phyloP scores from a whole-genome alignment of 2,113 vertebrate species.

The Phalacrocorax aristotelis region DNA sequence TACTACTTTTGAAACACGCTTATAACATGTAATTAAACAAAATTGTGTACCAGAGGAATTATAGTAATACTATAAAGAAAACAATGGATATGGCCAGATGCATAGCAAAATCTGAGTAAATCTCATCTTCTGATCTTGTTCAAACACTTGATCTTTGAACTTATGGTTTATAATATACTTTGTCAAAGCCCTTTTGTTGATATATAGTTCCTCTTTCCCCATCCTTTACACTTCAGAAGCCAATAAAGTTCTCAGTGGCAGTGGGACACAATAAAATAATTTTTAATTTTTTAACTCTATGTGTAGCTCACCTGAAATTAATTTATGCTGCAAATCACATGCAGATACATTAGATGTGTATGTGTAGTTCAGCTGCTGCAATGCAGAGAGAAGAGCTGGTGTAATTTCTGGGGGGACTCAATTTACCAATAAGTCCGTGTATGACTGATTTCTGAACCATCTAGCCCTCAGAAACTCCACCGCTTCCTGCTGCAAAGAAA shows the following conservation, averaged over 20 bases:
- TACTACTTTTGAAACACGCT: neutral
- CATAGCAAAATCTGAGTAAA: neutral
- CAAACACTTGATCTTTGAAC: slow-evolving; percentile 20
- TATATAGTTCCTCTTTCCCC: neutral
- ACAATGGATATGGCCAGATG: neutral
- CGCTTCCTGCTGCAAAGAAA: slow-evolving; percentile 43
- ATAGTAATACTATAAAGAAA: neutral
- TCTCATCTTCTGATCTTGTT: neutral
- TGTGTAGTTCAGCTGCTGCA: neutral
- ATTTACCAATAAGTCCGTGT: slow-evolving; percentile 2
- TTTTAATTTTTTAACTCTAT: neutral
- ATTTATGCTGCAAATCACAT: neutral
- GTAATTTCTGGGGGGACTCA: slow-evolving; percentile 29
- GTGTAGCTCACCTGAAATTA: neutral
- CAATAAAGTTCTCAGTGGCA: neutral
- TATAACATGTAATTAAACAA: neutral
- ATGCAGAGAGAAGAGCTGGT: slow-evolving; percentile 24
- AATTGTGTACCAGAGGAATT: neutral
- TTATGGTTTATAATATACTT: neutral
- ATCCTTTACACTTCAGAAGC: neutral
- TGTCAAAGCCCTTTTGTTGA: neutral
- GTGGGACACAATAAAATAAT: neutral
- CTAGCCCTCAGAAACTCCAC: slow-evolving; percentile 23
- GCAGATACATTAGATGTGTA: neutral
- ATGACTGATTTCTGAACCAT: slow-evolving; percentile 31